Evolutionary conservation across 2,888 invertebrate genomes (phyloP).

Genomic region (Chymomyza caudatula): DNA sequence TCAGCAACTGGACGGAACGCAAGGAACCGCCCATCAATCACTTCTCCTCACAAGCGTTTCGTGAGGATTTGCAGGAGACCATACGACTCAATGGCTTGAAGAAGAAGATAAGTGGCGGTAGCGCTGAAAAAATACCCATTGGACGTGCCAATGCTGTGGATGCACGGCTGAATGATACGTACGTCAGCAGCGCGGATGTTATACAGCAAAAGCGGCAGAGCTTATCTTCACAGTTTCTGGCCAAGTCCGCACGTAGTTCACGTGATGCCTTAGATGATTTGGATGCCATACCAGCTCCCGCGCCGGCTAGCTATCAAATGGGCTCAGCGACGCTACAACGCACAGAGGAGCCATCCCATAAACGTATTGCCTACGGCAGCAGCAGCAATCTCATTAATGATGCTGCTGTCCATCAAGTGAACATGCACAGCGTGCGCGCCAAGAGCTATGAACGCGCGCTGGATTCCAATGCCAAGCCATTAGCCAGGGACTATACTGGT

Average conservation of each 20-base stretch:
- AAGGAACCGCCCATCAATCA: conserved; percentile 63
- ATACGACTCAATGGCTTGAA: conserved; percentile 75
- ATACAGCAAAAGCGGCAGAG: conserved; percentile 76
- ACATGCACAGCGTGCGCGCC: conserved; percentile 44
- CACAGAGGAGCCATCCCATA: conserved; percentile 49
- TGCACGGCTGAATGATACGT: conserved; percentile 56
- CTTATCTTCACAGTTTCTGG: conserved; percentile 72
- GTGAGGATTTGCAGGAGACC: conserved; percentile 77
- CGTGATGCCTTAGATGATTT: conserved; percentile 74
- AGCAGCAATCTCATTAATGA: conserved; percentile 61
- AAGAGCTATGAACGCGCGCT: conserved; percentile 55
- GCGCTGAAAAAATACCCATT: conserved; percentile 30
- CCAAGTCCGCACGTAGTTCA: conserved; percentile 73
- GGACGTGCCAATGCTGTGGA: conserved; percentile 1
- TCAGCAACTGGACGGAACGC: conserved; percentile 84
- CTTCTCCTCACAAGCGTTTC: conserved; percentile 77
- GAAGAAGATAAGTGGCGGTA: conserved; percentile 58
- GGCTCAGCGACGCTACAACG: not conserved
- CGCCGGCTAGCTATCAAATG: not conserved
- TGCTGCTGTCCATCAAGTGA: not conserved
- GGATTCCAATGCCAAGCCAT: conserved; percentile 1
- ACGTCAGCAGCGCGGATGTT: conserved; percentile 76
- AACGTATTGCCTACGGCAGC: conserved; percentile 62
- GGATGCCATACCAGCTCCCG: conserved; percentile 64
- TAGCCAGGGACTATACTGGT: conserved; percentile 31